Evolutionary conservation across 2,113 vertebrate species (phyloP), one percentile per base, ranked within the genome.

Genomic region (Tragelaphus strepsiceros): DNA sequence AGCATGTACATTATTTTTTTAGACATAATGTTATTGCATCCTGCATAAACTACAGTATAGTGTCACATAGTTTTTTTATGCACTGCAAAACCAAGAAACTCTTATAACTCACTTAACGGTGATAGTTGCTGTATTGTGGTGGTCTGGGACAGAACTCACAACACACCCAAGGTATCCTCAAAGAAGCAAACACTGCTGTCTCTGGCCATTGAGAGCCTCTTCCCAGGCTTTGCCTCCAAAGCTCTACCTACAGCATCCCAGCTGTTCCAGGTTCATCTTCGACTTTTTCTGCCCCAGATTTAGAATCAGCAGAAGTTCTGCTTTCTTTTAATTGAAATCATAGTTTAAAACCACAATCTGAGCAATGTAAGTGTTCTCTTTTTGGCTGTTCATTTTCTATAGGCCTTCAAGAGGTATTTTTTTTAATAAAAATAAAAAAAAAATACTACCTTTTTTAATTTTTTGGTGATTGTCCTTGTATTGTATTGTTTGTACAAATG

Each of bases 321-420:
- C 53, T 94, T 93, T 54, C 24, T 22, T 82, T 95, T 80, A 56
- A 30, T 83, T 62, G 22, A 94, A 96, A 83, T 81, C 28, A 80
- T 58, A 93, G 39, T 82, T 64, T 46, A 77, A 84, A 95, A 83
- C 21, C n/a, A 74, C 9, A 39, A 22, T 43, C 28, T 26, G 58
- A 83, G 35, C 16, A 82, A 84, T 54, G 17, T n/a, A 86, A 89
- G 46, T 83, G 30, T 30, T 88, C 32, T 64, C 97, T 71, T 88
- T 71, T 94, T 83, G 59, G 59, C 83, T 67, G 22, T 43, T 85
- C 71, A 83, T 95, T 97, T 83, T 96, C 64, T 94, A 30, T 49
- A 90, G 46, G 8, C 16, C 51, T 80, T 87, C n/a, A 53, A 49
- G 43, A 96, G 49, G 51, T 93, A 77, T n/a, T 90, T 89, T 22